A percentile compares a stretch with the other conserved stretches of the same genome.
Evolutionary conservation across 2,888 invertebrate species (phyloP).

Genomic region (Sphaeridia pumilis): DNA sequence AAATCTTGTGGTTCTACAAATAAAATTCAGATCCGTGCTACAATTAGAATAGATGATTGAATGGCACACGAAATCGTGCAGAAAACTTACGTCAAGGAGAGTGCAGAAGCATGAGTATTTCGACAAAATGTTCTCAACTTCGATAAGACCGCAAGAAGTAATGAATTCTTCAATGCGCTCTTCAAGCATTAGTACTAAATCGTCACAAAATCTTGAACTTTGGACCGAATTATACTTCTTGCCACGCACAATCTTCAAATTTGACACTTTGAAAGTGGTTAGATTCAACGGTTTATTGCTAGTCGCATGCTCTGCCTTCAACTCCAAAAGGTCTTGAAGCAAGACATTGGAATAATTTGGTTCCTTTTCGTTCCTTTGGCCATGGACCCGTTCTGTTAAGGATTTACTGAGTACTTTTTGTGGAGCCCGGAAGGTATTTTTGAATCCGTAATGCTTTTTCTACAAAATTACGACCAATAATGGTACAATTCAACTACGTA

Average conservation of each 20-base stretch:
- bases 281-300: background rate
- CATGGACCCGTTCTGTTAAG: background rate
- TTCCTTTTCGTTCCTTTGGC: background rate
- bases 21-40: too few relatives aligned
- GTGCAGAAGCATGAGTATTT: too few relatives aligned
- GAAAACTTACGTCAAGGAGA: too few relatives aligned
- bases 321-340: background rate
- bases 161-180: constrained; percentile 7
- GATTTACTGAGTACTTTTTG: background rate
- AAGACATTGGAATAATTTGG: background rate
- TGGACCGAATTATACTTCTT: constrained; percentile 17
- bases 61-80: background rate
- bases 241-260: too few relatives aligned
- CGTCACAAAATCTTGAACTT: constrained; percentile 25
- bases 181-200: constrained; percentile 10
- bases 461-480: background rate
- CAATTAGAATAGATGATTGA: too few relatives aligned
- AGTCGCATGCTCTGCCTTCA: background rate
- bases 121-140: too few relatives aligned
- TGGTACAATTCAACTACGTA: background rate
- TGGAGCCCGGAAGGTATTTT: background rate
- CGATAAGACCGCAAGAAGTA: too few relatives aligned
- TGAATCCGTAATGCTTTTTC: constrained; percentile 7
- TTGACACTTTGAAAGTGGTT: too few relatives aligned
- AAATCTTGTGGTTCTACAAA: too few relatives aligned